Conservation (phyloP, 2,888 invertebrate genomes). For the Pomacea canaliculata region DNA sequence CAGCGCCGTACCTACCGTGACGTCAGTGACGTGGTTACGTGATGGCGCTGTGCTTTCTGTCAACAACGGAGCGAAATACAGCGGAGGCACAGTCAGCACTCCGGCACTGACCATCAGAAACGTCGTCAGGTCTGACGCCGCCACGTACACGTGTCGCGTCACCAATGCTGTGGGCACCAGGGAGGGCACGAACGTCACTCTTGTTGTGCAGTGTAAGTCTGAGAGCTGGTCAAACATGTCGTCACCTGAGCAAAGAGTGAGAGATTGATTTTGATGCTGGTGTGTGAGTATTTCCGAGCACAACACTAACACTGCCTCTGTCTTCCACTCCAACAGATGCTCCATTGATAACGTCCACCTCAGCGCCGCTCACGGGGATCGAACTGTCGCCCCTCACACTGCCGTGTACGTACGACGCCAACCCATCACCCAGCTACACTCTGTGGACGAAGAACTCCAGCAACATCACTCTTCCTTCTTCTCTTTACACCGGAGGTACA, state of each 20-base stretch:
- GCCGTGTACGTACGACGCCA: constrained; percentile 18
- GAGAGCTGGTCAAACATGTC: no score
- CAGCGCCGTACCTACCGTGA: constrained; percentile 4
- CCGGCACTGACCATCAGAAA: background rate
- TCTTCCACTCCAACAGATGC: background rate
- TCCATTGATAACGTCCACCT: background rate
- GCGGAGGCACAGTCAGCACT: background rate
- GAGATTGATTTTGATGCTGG: no score
- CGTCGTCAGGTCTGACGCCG: background rate
- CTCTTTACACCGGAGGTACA: constrained; percentile 28
- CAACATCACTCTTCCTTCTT: constrained; percentile 10
- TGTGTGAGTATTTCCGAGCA: no score
- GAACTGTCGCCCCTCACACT: constrained; percentile 6
- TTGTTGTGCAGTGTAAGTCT: background rate
- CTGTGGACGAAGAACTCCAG: constrained; percentile 13
- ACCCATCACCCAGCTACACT: constrained; percentile 3
- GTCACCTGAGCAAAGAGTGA: no score
- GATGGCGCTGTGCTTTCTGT: background rate
- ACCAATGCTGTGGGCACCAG: background rate
- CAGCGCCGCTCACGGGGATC: background rate
- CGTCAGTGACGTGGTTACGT: constrained; percentile 1
- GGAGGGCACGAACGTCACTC: background rate
- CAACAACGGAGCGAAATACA: background rate
- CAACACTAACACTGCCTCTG: no score
- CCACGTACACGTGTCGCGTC: background rate